Evolutionary conservation across 1,140 invertebrate genomes (phyloP), one percentile per base, ranked within the genome.

Genomic region (Penaeus indicus): DNA sequence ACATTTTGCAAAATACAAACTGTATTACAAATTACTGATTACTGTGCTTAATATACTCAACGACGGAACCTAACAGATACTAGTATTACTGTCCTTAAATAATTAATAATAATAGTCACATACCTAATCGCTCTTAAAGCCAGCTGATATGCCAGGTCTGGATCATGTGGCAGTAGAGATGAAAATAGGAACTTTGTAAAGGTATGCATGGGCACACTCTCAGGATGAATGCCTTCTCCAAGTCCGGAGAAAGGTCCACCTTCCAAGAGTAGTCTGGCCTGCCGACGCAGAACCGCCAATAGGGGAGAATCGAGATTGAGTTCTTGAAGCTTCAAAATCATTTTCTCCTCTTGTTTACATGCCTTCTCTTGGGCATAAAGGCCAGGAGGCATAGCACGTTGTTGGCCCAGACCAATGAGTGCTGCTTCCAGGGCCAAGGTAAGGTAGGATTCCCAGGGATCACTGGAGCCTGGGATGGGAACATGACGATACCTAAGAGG

Each of bases 111-210:
- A 75, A 72, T 54, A 25, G 67, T 64, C 18, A 91, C 84, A 89
- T 91, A 94, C 94, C 94, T 93, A 93, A 95, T 94, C 18, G 94
- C 94, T 79, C 94, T 91, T 38, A 95, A 92, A 54, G 94, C 94
- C 38, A 95, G 92, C 89, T 95, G 94, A 92, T 97, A 97, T 4
- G 96, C 96, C 38, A 97, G 93, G 90, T 97, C 96, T 1, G 95
- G 94, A 93, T 97, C 95, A 91, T 95, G 94, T 13, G 92, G 91
- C 83, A 97, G 93, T 69, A 97, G 93, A 19, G 96, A 95, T 64
- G 95, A 94, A 93, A 97, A 97, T 81, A 97, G 93, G 92, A 95
- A 97, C 86, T 96, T 93, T 22, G 96, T 96, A 93, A 97, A 96
- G 60, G 96, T 97, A 92, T 97, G 96, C 94, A 97, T 96, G 22